These are phyloP conservation scores for Megaustenia siamemsis DNA, from an alignment of 2,888 invertebrate species.

Conservation along the genomic window DNA sequence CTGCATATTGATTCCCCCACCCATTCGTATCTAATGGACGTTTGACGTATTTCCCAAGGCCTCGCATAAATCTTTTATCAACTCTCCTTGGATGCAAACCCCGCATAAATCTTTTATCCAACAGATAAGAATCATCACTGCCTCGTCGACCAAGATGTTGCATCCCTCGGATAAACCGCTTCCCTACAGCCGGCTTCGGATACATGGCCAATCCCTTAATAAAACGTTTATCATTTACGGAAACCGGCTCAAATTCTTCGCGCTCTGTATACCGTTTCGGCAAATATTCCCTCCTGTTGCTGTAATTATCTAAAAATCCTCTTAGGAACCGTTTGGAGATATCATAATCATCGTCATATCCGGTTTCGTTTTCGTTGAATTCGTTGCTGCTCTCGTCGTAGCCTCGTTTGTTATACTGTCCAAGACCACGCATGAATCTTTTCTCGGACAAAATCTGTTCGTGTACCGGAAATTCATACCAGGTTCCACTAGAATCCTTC, in stretches of 20 bases:
- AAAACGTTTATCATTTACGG: slow-evolving; percentile 25
- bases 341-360: not conserved
- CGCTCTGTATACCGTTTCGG: not conserved
- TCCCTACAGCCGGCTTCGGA: not conserved
- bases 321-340: slow-evolving; percentile 47
- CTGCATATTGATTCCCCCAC: not conserved
- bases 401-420: slow-evolving; percentile 5
- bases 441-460: slow-evolving; percentile 6
- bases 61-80: slow-evolving; percentile 50
- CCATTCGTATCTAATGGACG: not conserved
- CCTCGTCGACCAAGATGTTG: not conserved
- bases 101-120: not conserved
- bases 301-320: slow-evolving; percentile 9
- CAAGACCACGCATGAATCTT: slow-evolving; percentile 48
- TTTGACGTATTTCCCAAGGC: slow-evolving; percentile 33
- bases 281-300: not conserved
- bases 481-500: not conserved
- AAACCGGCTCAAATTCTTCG: not conserved
- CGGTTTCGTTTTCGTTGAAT: not conserved
- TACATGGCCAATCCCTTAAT: slow-evolving; percentile 42
- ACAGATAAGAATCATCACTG: not conserved
- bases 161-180: slow-evolving; percentile 30
- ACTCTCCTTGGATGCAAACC: not conserved
- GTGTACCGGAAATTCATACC: slow-evolving; percentile 19
- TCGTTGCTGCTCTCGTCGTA: not conserved